Percentiles rank a stretch among this genome's conserved stretches.
Conservation (phyloP, 1,140 invertebrate species). For the Eriocheir sinensis region DNA sequence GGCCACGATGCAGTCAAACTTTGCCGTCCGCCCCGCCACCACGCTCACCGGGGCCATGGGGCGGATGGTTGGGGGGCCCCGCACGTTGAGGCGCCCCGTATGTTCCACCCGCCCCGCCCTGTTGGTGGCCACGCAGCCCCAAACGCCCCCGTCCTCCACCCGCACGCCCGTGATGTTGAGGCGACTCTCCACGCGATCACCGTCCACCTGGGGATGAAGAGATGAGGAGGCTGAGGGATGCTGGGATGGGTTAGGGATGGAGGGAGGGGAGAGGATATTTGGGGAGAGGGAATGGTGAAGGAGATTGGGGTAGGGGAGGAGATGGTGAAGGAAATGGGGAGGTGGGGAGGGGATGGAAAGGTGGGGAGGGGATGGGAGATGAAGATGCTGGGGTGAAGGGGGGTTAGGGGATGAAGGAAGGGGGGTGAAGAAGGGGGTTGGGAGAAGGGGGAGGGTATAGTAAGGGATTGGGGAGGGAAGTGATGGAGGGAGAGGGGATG, state of each 20-base stretch:
- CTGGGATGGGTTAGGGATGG: too few relatives aligned
- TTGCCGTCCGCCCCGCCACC: slow-evolving; percentile 82
- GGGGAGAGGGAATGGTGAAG: neutral
- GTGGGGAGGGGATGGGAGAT: neutral
- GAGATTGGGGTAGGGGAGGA: too few relatives aligned
- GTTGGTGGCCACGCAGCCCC: slow-evolving; percentile 92
- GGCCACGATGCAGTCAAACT: slow-evolving; percentile 82
- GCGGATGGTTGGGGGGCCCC: slow-evolving; percentile 82
- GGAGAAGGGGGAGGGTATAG: too few relatives aligned
- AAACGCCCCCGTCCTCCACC: slow-evolving; percentile 95
- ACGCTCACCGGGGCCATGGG: slow-evolving; percentile 82
- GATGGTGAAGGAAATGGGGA: neutral
- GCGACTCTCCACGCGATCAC: slow-evolving; percentile 95
- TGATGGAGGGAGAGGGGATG: neutral
- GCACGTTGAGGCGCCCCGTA: slow-evolving; percentile 93
- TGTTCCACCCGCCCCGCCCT: slow-evolving; percentile 91
- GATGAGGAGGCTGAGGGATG: neutral
- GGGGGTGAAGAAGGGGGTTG: neutral
- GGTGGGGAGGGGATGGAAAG: neutral
- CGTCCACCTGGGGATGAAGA: slow-evolving; percentile 51
- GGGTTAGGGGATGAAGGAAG: neutral
- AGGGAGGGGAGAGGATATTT: neutral
- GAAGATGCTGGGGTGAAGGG: too few relatives aligned
- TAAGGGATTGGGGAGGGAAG: too few relatives aligned
- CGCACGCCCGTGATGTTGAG: slow-evolving; percentile 94